Percentiles rank a stretch among this genome's conserved stretches.
Conservation (phyloP, 2,113 vertebrate genomes). For the Rattus norvegicus region GRCr8 NC_086020.1:204753501-204754000, state of each 20-base stretch:
- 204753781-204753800: conserved; percentile 44
- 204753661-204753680: conserved; percentile 78
- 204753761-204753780: conserved; percentile 68
- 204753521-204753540: conserved; percentile 84
- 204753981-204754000: not conserved
- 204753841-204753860: conserved; percentile 5
- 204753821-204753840: not conserved
- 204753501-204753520: conserved; percentile 84
- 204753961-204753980: conserved; percentile 31
- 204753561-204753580: conserved; percentile 84
- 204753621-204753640: conserved; percentile 88
- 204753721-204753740: conserved; percentile 80
- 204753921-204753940: not conserved
- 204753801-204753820: not conserved
- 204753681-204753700: conserved; percentile 81
- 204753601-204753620: conserved; percentile 85
- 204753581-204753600: conserved; percentile 84
- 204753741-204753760: conserved; percentile 54
- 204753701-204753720: conserved; percentile 72
- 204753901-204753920: not conserved
- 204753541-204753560: conserved; percentile 81
- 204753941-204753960: not conserved
- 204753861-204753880: not conserved
- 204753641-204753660: conserved; percentile 86
- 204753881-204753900: not conserved